A percentile compares a stretch with the other conserved stretches of the same genome.
Conservation (phyloP, 2,113 vertebrate genomes). For the Mungos mungo region DNA sequence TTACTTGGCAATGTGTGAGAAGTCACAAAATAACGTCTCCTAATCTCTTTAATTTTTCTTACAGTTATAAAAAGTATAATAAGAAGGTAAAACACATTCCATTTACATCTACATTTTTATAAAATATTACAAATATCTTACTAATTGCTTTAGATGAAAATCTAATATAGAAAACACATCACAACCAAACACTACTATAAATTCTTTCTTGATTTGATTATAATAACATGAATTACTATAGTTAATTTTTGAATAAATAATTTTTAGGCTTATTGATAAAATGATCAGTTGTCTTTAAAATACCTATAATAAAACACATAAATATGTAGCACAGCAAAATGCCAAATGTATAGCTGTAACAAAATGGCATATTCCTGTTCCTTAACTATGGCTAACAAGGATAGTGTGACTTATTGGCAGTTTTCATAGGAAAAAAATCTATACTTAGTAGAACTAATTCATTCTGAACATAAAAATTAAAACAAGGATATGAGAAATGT, state of each 20-base stretch:
- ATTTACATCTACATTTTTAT: background rate
- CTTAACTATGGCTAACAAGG: background rate
- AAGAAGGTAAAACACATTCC: background rate
- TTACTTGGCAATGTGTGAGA: background rate
- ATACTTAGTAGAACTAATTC: background rate
- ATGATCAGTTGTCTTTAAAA: background rate
- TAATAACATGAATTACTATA: background rate
- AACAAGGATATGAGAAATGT: background rate
- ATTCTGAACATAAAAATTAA: background rate
- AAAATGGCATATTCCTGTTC: background rate
- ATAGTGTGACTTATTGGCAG: background rate
- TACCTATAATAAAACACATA: background rate
- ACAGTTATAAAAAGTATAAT: background rate
- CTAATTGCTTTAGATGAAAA: background rate
- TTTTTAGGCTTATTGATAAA: background rate
- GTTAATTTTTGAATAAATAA: background rate
- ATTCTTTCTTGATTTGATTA: conserved; percentile 20
- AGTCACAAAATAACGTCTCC: background rate
- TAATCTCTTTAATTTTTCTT: background rate
- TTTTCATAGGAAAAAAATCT: conserved; percentile 7
- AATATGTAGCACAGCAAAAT: background rate
- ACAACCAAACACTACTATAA: background rate
- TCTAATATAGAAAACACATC: background rate
- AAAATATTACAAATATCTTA: background rate
- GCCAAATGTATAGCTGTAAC: background rate